Conservation (phyloP, 2,888 invertebrate genomes). For the Drosophila vallismaia region DNA sequence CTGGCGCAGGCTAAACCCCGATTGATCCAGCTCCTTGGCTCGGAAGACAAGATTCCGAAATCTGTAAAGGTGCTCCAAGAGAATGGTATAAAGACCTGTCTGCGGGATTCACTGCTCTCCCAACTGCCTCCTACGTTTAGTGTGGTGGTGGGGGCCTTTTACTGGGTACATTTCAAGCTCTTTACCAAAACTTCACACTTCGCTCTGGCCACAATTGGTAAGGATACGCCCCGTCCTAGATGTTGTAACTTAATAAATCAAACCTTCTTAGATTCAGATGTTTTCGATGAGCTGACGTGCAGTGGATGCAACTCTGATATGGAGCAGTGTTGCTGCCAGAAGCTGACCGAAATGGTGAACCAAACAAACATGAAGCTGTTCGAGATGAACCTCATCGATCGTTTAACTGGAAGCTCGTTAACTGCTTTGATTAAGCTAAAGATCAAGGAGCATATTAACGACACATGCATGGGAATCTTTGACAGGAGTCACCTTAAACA, state of each 20-base stretch:
- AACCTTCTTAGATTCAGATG: constrained; percentile 52
- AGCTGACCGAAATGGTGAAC: constrained; percentile 87
- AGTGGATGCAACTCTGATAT: constrained; percentile 89
- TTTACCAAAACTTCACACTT: constrained; percentile 85
- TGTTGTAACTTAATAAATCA: neutral
- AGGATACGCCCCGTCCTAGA: constrained; percentile 7
- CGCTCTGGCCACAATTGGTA: constrained; percentile 53
- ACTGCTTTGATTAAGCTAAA: constrained; percentile 92
- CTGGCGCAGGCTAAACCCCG: constrained; percentile 64
- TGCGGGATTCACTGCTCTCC: constrained; percentile 85
- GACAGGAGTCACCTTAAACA: constrained; percentile 91
- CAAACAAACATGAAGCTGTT: constrained; percentile 91
- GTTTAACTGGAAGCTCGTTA: constrained; percentile 92
- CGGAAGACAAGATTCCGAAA: neutral
- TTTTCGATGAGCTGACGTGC: constrained; percentile 86
- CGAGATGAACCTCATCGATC: constrained; percentile 91
- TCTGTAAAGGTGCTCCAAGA: constrained; percentile 83
- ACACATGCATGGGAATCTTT: constrained; percentile 93
- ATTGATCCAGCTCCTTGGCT: constrained; percentile 56
- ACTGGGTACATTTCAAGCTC: constrained; percentile 90
- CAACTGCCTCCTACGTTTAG: constrained; percentile 89
- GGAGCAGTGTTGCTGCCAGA: constrained; percentile 86
- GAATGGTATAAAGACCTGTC: constrained; percentile 84
- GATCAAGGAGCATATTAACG: constrained; percentile 93
- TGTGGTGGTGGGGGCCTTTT: constrained; percentile 89